A percentile compares a stretch with the other conserved stretches of the same genome.
Evolutionary conservation across 2,113 vertebrate genomes (phyloP).

Genomic region (Leptobrachium leishanense): DNA sequence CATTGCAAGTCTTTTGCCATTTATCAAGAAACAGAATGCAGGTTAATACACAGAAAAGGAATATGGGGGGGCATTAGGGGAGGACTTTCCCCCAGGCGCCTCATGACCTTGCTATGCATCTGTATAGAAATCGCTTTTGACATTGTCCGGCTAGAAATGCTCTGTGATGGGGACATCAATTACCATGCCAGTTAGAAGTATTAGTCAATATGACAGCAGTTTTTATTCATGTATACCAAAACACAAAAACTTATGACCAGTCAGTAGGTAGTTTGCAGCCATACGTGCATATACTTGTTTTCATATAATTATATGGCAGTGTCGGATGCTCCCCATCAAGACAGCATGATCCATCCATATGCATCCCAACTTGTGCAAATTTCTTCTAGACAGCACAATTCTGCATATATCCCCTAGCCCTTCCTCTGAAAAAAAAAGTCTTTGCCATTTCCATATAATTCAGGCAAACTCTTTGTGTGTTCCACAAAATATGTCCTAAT

Average conservation of each 20-base stretch:
- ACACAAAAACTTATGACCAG: not conserved
- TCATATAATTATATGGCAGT: not conserved
- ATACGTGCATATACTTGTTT: not conserved
- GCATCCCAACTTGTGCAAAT: not conserved
- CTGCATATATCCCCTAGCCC: not conserved
- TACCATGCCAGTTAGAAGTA: too few relatives aligned
- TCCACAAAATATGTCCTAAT: slow-evolving; percentile 2
- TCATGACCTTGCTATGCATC: too few relatives aligned
- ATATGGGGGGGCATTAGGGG: too few relatives aligned
- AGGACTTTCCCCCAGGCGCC: too few relatives aligned
- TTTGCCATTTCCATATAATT: not conserved
- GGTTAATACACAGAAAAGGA: too few relatives aligned
- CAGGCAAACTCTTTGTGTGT: slow-evolving; percentile 3
- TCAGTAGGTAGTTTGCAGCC: not conserved
- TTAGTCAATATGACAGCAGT: too few relatives aligned
- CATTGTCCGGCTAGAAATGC: too few relatives aligned
- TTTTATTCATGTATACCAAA: not conserved
- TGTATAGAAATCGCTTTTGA: too few relatives aligned
- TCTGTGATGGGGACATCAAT: too few relatives aligned
- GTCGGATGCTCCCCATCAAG: not conserved
- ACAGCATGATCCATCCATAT: not conserved
- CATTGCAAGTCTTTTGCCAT: too few relatives aligned
- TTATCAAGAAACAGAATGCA: too few relatives aligned
- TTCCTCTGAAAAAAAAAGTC: not conserved
- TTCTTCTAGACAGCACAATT: not conserved